A percentile compares a stretch with the other conserved stretches of the same genome.
phyloP scores from a whole-genome alignment of 2,888 invertebrate species.

The Leucoma salicis region DNA sequence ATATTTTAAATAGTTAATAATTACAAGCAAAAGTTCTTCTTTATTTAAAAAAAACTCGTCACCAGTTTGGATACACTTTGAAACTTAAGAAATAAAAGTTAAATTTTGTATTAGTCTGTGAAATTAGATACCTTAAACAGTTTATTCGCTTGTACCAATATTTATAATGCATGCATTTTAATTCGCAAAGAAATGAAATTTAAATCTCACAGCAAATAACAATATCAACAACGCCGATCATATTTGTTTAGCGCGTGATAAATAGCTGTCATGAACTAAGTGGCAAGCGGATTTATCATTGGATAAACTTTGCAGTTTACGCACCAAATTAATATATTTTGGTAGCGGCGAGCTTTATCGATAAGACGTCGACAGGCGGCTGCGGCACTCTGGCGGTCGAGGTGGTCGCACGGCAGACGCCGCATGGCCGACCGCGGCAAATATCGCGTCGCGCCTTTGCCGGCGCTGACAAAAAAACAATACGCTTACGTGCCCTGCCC shows the following conservation, averaged over 20 bases:
- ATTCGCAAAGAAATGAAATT: background rate
- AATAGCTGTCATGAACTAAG: slow-evolving; percentile 30
- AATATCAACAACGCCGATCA: slow-evolving; percentile 1
- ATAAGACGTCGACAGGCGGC: slow-evolving; percentile 43
- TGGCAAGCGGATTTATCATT: slow-evolving; percentile 28
- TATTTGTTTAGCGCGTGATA: slow-evolving; percentile 19
- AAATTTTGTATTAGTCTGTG: no score
- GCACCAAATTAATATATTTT: slow-evolving; percentile 35
- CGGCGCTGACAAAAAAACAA: slow-evolving; percentile 72
- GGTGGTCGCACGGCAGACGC: slow-evolving; percentile 62
- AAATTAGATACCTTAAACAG: no score
- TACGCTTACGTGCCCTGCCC: slow-evolving; percentile 79
- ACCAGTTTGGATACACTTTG: no score
- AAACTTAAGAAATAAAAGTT: no score
- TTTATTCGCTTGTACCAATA: no score
- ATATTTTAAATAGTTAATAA: no score
- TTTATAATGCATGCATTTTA: no score
- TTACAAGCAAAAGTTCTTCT: no score
- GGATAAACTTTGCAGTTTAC: slow-evolving; percentile 34
- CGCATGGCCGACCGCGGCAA: slow-evolving; percentile 79
- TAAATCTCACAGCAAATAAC: background rate
- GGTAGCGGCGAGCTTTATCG: slow-evolving; percentile 44
- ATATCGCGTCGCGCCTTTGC: slow-evolving; percentile 76
- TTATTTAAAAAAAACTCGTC: no score
- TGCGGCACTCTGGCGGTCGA: slow-evolving; percentile 43